phyloP scores from a whole-genome alignment of 1,140 invertebrate genomes.

The Cydia fagiglandana region DNA sequence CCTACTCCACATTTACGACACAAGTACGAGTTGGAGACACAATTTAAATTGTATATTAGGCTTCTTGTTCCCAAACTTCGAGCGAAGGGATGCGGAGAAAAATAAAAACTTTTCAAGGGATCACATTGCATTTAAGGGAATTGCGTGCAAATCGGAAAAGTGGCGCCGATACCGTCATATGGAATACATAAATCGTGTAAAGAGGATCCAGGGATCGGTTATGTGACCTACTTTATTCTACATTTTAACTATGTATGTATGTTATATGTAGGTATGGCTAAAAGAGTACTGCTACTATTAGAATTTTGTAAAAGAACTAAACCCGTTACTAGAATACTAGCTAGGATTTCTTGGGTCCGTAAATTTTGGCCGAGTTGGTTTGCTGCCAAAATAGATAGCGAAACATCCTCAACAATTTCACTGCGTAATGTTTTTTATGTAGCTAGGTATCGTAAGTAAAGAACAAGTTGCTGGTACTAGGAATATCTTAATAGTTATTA shows the following conservation, averaged over 20 bases:
- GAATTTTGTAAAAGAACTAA: too few relatives aligned
- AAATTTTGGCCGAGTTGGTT: too few relatives aligned
- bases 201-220: not conserved
- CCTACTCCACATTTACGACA: constrained; percentile 47
- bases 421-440: too few relatives aligned
- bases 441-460: too few relatives aligned
- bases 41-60: constrained; percentile 35
- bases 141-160: constrained; percentile 40
- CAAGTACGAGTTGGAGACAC: constrained; percentile 54
- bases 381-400: too few relatives aligned
- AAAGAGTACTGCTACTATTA: too few relatives aligned
- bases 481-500: too few relatives aligned
- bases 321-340: too few relatives aligned
- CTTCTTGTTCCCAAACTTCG: constrained; percentile 38
- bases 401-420: too few relatives aligned
- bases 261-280: too few relatives aligned
- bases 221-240: constrained; percentile 11
- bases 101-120: constrained; percentile 51
- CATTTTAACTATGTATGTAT: not conserved
- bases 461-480: too few relatives aligned
- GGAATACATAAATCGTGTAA: constrained; percentile 18
- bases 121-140: constrained; percentile 45
- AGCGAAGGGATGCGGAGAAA: constrained; percentile 39
- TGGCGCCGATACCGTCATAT: constrained; percentile 15
- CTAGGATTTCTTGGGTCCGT: too few relatives aligned